Percentiles rank a stretch among this genome's conserved stretches.
Evolutionary conservation across 2,113 vertebrate genomes (phyloP).

Genomic region (Pangasianodon hypophthalmus): DNA sequence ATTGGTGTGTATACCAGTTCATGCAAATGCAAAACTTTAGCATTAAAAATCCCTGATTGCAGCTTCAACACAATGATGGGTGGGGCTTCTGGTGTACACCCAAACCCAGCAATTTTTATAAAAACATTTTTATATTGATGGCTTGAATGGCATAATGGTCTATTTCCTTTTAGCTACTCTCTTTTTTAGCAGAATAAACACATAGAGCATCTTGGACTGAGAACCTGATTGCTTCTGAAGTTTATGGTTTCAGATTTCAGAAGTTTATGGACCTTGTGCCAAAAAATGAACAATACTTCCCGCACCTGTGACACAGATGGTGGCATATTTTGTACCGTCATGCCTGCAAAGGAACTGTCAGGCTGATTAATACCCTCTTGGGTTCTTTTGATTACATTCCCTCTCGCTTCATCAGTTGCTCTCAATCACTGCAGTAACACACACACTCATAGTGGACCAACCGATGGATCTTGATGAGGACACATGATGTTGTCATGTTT

Average conservation of each 20-base stretch:
- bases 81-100: neutral
- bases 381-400: slow-evolving; percentile 26
- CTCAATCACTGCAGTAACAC: neutral
- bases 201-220: neutral
- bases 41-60: neutral
- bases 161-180: neutral
- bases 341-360: slow-evolving; percentile 33
- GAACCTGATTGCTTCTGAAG: neutral
- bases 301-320: slow-evolving; percentile 38
- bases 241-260: too few relatives aligned
- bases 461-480: neutral
- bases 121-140: neutral
- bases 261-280: slow-evolving; percentile 2
- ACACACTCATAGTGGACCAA: neutral
- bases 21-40: neutral
- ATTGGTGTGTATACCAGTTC: neutral
- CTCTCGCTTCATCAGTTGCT: slow-evolving; percentile 23
- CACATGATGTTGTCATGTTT: neutral
- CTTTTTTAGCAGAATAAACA: neutral
- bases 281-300: slow-evolving; percentile 6
- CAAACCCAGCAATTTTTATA: neutral
- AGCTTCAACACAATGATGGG: neutral
- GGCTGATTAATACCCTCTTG: slow-evolving; percentile 32
- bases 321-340: neutral
- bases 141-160: neutral